Conservation (phyloP, 1,140 invertebrate species). For the Drosophila asahinai region DNA sequence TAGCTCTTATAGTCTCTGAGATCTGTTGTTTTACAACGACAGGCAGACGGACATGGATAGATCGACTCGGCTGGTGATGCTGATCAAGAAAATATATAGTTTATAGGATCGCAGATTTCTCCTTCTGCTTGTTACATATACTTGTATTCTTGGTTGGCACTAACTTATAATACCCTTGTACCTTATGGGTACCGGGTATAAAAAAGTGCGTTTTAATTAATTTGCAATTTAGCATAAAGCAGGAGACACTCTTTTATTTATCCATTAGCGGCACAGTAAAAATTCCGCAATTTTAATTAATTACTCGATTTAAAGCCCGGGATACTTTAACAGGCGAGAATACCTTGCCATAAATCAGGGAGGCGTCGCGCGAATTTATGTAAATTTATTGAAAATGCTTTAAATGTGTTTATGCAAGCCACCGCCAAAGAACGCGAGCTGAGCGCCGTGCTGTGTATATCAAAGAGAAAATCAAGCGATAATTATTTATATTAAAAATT, state of each 20-base stretch:
- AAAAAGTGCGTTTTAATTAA: conserved; percentile 70
- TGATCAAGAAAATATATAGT: too few relatives aligned
- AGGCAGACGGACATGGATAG: too few relatives aligned
- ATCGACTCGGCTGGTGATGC: too few relatives aligned
- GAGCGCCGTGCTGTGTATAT: conserved; percentile 10
- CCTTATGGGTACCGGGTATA: too few relatives aligned
- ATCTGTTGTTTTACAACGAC: too few relatives aligned
- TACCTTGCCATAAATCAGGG: conserved; percentile 25
- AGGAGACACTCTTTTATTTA: conserved; percentile 24
- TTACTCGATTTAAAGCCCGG: conserved; percentile 48
- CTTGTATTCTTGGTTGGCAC: too few relatives aligned
- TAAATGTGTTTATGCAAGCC: conserved; percentile 37
- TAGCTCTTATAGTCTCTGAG: too few relatives aligned
- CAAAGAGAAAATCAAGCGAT: conserved; percentile 60
- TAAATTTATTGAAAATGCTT: conserved; percentile 59
- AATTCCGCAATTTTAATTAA: conserved; percentile 54
- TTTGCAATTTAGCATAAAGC: conserved; percentile 41
- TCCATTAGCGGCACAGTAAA: conserved; percentile 29
- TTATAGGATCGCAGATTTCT: too few relatives aligned
- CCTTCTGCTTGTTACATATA: too few relatives aligned
- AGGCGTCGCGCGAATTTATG: conserved; percentile 34
- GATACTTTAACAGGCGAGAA: conserved; percentile 39
- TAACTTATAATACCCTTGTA: too few relatives aligned
- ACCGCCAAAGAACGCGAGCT: conserved; percentile 5
- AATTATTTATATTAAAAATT: conserved; percentile 79